Evolutionary conservation across 2,113 vertebrate species (phyloP).

Genomic region (Peromyscus polionotus): DNA sequence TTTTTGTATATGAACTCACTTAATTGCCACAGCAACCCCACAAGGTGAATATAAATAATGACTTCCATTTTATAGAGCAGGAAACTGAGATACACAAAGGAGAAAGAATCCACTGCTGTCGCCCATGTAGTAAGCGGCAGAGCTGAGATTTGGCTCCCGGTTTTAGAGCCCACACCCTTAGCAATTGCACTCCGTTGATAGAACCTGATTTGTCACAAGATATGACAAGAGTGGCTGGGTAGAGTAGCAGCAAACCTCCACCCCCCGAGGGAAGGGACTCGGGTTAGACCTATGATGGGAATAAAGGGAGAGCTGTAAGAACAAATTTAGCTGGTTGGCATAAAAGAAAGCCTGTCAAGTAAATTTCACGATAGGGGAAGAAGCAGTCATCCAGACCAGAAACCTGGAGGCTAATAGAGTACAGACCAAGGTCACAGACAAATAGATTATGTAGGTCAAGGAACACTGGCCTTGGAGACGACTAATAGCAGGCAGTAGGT

Average conservation of each 20-base stretch:
- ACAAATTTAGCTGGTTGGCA: background rate
- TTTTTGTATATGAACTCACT: background rate
- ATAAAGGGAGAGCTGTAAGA: background rate
- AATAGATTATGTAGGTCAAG: background rate
- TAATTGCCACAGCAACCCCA: background rate
- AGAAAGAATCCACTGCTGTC: background rate
- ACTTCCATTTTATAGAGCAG: background rate
- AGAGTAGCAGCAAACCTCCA: background rate
- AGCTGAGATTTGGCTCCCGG: background rate
- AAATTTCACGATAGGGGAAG: background rate
- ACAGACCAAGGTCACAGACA: background rate
- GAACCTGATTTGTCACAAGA: background rate
- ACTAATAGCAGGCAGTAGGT: background rate
- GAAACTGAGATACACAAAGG: constrained; percentile 18
- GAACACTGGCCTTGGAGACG: background rate
- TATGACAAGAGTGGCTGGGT: background rate
- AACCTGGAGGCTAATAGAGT: background rate
- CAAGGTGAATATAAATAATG: background rate
- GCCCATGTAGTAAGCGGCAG: background rate
- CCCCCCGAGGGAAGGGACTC: background rate
- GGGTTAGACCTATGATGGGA: background rate
- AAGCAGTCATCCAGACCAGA: background rate
- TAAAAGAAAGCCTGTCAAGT: background rate
- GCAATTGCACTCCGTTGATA: background rate
- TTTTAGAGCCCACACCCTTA: background rate